Conservation (phyloP, 2,888 invertebrate genomes). For the Keiferia lycopersicella region DNA sequence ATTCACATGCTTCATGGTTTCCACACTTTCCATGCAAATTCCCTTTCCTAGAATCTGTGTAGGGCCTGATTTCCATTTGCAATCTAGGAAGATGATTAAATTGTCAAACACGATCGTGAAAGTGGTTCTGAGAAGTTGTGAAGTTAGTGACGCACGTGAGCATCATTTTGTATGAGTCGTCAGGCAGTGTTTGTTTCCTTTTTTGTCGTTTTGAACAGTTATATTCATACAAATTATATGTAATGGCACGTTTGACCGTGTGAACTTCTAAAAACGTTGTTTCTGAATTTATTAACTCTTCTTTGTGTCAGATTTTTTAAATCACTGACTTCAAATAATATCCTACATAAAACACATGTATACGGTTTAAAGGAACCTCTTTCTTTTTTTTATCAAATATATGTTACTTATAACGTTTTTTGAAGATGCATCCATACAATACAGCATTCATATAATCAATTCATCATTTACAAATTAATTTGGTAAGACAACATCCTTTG, state of each 20-base stretch:
- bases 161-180: constrained; percentile 21
- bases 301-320: not conserved
- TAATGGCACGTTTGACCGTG: constrained; percentile 12
- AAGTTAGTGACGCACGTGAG: constrained; percentile 56
- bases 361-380: not conserved
- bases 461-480: not conserved
- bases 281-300: constrained; percentile 4
- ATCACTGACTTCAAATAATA: no score
- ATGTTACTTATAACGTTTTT: no score
- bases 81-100: constrained; percentile 58
- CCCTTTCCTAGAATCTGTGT: constrained; percentile 26
- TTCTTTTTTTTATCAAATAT: no score
- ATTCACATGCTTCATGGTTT: constrained; percentile 46
- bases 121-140: constrained; percentile 68
- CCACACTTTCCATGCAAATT: constrained; percentile 33
- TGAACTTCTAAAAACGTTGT: not conserved
- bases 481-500: not conserved
- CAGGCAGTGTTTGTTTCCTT: constrained; percentile 29
- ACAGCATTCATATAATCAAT: not conserved
- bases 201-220: constrained; percentile 13
- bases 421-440: not conserved
- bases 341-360: not conserved
- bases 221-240: constrained; percentile 9
- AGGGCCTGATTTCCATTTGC: constrained; percentile 51
- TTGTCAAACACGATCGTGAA: constrained; percentile 65